Evolutionary conservation across 2,888 invertebrate species (phyloP).

Genomic region (Hemicrepidius hirtus): DNA sequence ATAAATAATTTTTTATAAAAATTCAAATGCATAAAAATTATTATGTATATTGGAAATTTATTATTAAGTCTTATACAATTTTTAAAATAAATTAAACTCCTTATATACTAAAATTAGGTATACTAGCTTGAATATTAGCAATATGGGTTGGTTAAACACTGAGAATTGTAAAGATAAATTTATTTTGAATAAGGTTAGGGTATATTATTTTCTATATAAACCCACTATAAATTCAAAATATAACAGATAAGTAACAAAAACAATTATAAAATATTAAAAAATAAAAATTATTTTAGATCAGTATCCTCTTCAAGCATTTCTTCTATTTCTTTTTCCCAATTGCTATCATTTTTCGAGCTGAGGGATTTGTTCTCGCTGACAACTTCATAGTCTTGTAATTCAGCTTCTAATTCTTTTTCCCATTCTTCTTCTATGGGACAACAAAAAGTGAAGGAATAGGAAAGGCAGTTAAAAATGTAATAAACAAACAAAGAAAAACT

Average conservation of each 20-base stretch:
- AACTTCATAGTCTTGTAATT: conserved; percentile 96
- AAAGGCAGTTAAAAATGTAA: conserved; percentile 60
- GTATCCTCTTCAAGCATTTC: conserved; percentile 69
- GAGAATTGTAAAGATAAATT: too few relatives aligned
- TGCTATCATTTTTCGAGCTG: conserved; percentile 68
- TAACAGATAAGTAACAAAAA: background rate
- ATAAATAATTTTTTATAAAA: too few relatives aligned
- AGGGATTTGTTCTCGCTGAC: conserved; percentile 78
- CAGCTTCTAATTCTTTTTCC: conserved; percentile 97
- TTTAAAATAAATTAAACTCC: too few relatives aligned
- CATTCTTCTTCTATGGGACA: conserved; percentile 84
- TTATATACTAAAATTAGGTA: too few relatives aligned
- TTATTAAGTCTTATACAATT: too few relatives aligned
- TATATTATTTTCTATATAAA: background rate
- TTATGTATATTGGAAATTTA: too few relatives aligned
- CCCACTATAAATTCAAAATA: background rate
- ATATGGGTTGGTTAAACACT: too few relatives aligned
- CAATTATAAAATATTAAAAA: conserved; percentile 12
- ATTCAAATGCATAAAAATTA: too few relatives aligned
- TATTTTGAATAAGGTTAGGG: too few relatives aligned
- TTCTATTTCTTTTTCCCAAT: conserved; percentile 71
- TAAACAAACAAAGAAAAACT: conserved; percentile 47
- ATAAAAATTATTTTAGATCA: conserved; percentile 67
- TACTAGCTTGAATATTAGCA: too few relatives aligned
- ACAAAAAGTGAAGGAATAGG: conserved; percentile 62